Conservation (phyloP, 2,797 vertebrate genomes). For the Poecilia gillii region DNA sequence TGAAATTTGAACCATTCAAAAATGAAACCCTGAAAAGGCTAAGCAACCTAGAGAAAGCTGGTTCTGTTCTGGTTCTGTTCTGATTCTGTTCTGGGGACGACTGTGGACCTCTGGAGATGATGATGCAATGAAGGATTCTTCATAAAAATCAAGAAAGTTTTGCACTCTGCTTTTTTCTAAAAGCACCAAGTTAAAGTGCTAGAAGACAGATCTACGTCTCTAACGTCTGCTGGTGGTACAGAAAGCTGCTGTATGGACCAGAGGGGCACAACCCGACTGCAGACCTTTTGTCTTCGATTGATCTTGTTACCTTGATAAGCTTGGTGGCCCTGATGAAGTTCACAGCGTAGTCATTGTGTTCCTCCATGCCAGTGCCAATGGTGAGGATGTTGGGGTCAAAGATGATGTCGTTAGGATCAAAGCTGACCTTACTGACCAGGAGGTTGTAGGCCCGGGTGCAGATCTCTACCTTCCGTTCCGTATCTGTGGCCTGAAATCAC, state of each 20-base stretch:
- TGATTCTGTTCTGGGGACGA: too few relatives aligned
- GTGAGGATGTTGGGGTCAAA: slow-evolving; percentile 98
- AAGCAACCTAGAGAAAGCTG: too few relatives aligned
- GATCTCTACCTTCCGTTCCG: slow-evolving; percentile 86
- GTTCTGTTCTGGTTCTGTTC: too few relatives aligned
- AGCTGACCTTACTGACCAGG: slow-evolving; percentile 84
- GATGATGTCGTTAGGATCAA: slow-evolving; percentile 95
- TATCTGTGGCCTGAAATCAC: slow-evolving; percentile 87
- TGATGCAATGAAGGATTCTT: too few relatives aligned
- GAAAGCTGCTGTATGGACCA: neutral
- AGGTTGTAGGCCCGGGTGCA: slow-evolving; percentile 92
- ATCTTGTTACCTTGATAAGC: slow-evolving; percentile 87
- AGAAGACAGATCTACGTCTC: neutral
- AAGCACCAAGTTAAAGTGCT: neutral
- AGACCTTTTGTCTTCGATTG: neutral
- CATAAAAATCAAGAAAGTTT: too few relatives aligned
- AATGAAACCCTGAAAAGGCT: too few relatives aligned
- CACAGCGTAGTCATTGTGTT: slow-evolving; percentile 91
- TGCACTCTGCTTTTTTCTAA: neutral
- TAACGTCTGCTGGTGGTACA: neutral
- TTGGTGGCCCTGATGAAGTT: slow-evolving; percentile 91
- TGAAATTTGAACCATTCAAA: too few relatives aligned
- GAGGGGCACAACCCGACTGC: neutral
- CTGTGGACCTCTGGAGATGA: too few relatives aligned
- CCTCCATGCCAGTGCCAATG: slow-evolving; percentile 97